A percentile compares a stretch with the other conserved stretches of the same genome.
Conservation (phyloP, 2,113 vertebrate genomes). For the Amphiprion ocellaris region DNA sequence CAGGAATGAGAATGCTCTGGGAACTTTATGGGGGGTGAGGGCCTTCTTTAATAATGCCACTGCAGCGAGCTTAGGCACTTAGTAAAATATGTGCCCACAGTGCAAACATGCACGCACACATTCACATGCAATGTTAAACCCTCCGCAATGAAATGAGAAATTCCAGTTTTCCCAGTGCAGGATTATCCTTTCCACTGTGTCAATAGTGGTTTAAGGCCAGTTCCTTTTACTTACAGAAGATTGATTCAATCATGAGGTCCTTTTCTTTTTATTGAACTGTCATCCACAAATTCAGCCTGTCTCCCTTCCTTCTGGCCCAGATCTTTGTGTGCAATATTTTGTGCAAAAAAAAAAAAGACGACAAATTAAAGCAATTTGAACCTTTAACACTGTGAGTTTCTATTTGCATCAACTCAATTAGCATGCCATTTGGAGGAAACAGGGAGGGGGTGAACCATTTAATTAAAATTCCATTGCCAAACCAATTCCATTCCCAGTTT, state of each 20-base stretch:
- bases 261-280: not conserved
- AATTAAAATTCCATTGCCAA: slow-evolving; percentile 69
- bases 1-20: slow-evolving; percentile 48
- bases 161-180: slow-evolving; percentile 8
- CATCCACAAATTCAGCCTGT: not conserved
- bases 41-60: slow-evolving; percentile 46
- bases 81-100: slow-evolving; percentile 44
- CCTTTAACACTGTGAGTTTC: slow-evolving; percentile 23
- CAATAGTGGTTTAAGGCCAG: not conserved
- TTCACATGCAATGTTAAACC: slow-evolving; percentile 31
- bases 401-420: slow-evolving; percentile 74
- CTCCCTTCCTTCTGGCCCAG: not conserved
- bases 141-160: slow-evolving; percentile 26
- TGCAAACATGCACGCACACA: not conserved
- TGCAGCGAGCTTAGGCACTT: slow-evolving; percentile 45
- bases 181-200: not conserved
- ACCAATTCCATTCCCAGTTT: slow-evolving; percentile 51
- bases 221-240: not conserved
- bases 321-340: slow-evolving; percentile 18
- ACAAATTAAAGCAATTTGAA: slow-evolving; percentile 31
- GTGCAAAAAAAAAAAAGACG: not conserved
- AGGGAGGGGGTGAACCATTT: slow-evolving; percentile 42
- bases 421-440: slow-evolving; percentile 43
- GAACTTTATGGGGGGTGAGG: slow-evolving; percentile 58
- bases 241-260: not conserved